Evolutionary conservation across 2,888 invertebrate species (phyloP), one percentile per base, ranked within the genome.

Genomic region (Cremastobaeus sp.): DNA sequence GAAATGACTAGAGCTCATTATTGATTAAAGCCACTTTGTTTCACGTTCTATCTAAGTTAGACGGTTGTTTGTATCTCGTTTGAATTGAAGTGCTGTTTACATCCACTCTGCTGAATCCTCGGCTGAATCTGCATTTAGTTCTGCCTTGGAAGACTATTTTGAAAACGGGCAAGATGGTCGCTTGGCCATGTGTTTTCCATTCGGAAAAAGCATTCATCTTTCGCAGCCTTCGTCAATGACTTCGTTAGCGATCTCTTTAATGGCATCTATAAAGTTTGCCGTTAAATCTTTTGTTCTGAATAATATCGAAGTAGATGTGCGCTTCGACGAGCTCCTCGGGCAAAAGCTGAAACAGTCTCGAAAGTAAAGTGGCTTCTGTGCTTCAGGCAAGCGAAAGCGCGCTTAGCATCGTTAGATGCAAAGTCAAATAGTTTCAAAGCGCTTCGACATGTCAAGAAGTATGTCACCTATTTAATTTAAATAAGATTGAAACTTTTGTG

Each of bases 251-350:
- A 55, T 20, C 52, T 62, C 52, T 60, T 43, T 47, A 52, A 64
- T 62, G 41, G 66, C 74, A 55, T 55, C 70, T 54, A 74, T 74
- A 70, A 70, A 70, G 43, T 74, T 70, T 32, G 59, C 52, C 48
- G 69, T 65, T 65, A 48, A 65, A 68, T 59, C 65, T 65, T 70
- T 66, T 70, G 74, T 74, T 65, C 64, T 52, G 57, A 64, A 69
- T 69, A 73, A 72, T 72, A 72, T 72, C 65, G 52, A 60, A 64
- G 71, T 57, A 64, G 57, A 45, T 57, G 41, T 41, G 48, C 21
- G 45, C 34, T 41, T 14, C 28, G 21, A 6, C 39, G 25, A 20
- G 14, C 8, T 35, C 68, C 48, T 14, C 45, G 20, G 60, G 70
- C 70, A 2, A 34, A 34, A 30, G 35, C 54, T 70, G 48, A 55